phyloP scores from a whole-genome alignment of 2,113 vertebrate genomes.

The Proteles cristata region DNA sequence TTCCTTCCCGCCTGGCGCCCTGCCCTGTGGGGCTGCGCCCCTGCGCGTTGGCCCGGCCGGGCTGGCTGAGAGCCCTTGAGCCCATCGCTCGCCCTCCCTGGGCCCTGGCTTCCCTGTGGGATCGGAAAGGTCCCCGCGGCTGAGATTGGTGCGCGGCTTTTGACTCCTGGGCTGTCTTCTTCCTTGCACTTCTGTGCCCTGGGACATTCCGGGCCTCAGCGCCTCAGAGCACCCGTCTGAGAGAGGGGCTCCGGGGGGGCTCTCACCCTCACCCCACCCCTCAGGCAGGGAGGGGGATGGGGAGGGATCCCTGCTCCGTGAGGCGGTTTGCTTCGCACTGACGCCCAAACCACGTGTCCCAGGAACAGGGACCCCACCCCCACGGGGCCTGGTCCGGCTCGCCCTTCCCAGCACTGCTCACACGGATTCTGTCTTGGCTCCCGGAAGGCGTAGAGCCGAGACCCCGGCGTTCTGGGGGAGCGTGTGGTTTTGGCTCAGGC shows the following conservation, averaged over 20 bases:
- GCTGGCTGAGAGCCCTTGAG: conserved; percentile 36
- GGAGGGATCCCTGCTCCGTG: not conserved
- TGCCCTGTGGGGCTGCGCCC: not conserved
- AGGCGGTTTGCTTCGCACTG: not conserved
- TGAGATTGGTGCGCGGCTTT: not conserved
- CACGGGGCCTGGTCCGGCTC: not conserved
- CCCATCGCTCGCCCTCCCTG: conserved; percentile 62
- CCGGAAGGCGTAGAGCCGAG: conserved; percentile 22
- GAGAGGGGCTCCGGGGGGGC: not conserved
- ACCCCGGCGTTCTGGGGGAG: not conserved
- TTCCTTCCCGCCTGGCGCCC: not conserved
- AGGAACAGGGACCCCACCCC: not conserved
- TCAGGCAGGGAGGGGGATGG: not conserved
- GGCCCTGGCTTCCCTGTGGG: conserved; percentile 52
- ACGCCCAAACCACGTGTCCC: not conserved
- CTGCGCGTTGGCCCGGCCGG: not conserved
- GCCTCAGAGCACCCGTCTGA: not conserved
- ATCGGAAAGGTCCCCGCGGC: not conserved
- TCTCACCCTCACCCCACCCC: not conserved
- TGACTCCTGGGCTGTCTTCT: not conserved
- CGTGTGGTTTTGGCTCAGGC: conserved; percentile 57
- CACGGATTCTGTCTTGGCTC: not conserved
- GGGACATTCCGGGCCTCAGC: not conserved
- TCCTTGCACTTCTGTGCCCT: not conserved
- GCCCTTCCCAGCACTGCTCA: not conserved